Conservation (phyloP, 2,113 vertebrate genomes). For the Stegostoma tigrinum region DNA sequence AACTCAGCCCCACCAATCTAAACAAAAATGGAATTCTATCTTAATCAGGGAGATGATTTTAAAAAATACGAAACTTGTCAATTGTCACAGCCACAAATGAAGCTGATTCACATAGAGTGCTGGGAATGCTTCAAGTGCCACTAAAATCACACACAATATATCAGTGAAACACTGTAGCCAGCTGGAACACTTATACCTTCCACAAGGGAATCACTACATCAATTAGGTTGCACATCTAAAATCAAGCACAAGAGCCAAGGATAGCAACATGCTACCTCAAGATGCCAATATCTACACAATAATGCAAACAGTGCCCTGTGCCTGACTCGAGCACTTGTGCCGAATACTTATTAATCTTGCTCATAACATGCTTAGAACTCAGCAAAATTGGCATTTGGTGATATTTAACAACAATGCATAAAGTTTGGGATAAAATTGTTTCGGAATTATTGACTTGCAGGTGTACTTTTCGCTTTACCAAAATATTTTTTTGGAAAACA, state of each 20-base stretch:
- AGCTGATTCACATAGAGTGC: not conserved
- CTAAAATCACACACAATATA: not conserved
- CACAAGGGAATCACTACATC: not conserved
- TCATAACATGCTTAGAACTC: not conserved
- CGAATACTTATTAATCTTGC: not conserved
- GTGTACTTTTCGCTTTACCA: not conserved
- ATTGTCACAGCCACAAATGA: not conserved
- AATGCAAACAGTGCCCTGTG: not conserved
- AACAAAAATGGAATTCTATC: not conserved
- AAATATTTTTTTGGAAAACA: not conserved
- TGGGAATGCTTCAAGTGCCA: not conserved
- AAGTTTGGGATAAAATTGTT: not conserved
- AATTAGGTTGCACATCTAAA: not conserved
- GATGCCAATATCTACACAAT: not conserved
- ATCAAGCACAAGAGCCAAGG: not conserved
- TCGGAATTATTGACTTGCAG: not conserved
- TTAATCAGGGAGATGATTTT: not conserved
- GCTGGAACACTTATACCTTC: not conserved
- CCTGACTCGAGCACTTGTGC: not conserved
- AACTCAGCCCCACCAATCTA: not conserved
- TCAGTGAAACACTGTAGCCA: not conserved
- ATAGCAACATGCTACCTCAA: not conserved
- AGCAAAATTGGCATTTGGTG: not conserved
- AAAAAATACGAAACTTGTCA: not conserved
- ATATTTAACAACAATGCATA: not conserved